These are phyloP conservation scores for Microchrysa polita DNA, from an alignment of 2,888 invertebrate species.

Conservation along the genomic window DNA sequence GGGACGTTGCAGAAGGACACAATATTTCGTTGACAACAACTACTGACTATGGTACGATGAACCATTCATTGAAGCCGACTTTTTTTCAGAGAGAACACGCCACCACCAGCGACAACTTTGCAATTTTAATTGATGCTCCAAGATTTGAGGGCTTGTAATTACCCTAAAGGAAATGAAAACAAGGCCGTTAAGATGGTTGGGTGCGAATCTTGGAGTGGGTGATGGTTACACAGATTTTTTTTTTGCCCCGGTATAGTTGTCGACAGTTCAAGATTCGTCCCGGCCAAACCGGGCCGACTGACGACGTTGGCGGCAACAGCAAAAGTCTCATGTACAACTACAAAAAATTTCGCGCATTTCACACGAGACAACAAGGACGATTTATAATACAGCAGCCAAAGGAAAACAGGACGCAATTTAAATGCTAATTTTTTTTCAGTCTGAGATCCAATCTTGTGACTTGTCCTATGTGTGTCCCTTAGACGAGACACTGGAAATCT, in stretches of 20 bases:
- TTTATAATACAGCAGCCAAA: slow-evolving; percentile 28
- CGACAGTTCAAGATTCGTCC: not conserved
- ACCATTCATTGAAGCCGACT: slow-evolving; percentile 12
- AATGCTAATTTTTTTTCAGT: slow-evolving; percentile 45
- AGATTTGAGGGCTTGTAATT: slow-evolving; percentile 44
- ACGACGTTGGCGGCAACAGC: not conserved
- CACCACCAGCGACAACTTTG: slow-evolving; percentile 27
- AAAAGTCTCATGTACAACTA: not conserved
- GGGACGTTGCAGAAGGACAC: no score
- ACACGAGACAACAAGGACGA: not conserved
- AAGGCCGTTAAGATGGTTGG: slow-evolving; percentile 37
- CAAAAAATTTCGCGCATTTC: not conserved
- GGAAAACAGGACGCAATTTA: slow-evolving; percentile 39
- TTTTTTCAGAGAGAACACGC: slow-evolving; percentile 5
- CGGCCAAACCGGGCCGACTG: no score
- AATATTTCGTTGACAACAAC: not conserved
- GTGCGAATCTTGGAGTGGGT: no score
- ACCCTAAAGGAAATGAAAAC: slow-evolving; percentile 40
- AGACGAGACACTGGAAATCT: not conserved
- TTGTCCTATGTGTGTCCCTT: not conserved
- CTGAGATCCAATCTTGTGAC: slow-evolving; percentile 42
- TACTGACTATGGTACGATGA: slow-evolving; percentile 11
- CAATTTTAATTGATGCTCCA: slow-evolving; percentile 43
- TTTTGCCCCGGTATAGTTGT: slow-evolving; percentile 26
- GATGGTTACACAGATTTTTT: no score